Conservation (phyloP, 2,113 vertebrate species). For the Bubalus kerabau region DNA sequence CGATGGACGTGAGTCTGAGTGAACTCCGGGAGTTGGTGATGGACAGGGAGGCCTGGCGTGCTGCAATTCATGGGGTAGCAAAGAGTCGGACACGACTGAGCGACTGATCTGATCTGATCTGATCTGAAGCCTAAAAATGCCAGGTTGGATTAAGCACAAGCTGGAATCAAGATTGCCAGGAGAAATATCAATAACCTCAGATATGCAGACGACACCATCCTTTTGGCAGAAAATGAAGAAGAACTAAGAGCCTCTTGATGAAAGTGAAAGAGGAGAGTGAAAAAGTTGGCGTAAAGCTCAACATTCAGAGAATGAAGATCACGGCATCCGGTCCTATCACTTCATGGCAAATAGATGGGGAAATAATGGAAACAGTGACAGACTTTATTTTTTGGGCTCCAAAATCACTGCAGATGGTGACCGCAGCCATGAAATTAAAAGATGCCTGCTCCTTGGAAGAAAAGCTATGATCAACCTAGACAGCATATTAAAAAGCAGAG, state of each 20-base stretch:
- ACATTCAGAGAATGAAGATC: not conserved
- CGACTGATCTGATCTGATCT: too few species aligned
- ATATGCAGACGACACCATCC: not conserved
- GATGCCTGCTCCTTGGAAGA: not conserved
- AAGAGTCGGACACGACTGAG: too few species aligned
- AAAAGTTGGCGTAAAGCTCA: not conserved
- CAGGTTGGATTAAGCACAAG: not conserved
- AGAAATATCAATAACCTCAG: not conserved
- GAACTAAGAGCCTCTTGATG: not conserved
- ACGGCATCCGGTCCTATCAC: not conserved
- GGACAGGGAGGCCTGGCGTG: too few species aligned
- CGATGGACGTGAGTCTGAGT: too few species aligned
- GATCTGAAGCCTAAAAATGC: not conserved
- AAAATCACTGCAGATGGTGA: not conserved
- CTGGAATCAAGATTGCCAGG: not conserved
- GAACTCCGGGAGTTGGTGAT: too few species aligned
- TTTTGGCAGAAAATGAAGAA: not conserved
- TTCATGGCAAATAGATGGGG: not conserved
- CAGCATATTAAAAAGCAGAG: not conserved
- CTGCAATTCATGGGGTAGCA: too few species aligned
- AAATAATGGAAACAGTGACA: not conserved
- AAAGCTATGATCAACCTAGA: not conserved
- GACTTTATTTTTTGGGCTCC: not conserved
- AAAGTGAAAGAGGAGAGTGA: not conserved
- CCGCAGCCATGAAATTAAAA: not conserved